These are phyloP conservation scores for Ranitomeya imitator DNA, from an alignment of 2,113 vertebrate genomes.

Conservation along the genomic window DNA sequence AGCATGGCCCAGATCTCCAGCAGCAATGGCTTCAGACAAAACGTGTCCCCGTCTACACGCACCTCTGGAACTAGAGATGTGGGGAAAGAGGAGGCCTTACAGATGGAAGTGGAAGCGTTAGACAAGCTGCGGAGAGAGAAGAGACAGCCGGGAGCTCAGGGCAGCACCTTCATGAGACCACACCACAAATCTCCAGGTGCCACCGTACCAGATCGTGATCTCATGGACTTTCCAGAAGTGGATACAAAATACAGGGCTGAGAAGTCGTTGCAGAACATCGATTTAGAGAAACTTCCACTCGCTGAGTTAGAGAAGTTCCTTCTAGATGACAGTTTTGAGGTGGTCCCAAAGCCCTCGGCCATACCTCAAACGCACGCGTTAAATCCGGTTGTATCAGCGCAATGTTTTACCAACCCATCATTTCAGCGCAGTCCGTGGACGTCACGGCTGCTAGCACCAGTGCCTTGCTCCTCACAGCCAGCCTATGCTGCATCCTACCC, in stretches of 20 bases:
- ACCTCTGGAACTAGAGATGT: slow-evolving; percentile 77
- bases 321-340: slow-evolving; percentile 88
- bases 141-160: slow-evolving; percentile 65
- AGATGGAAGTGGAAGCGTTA: slow-evolving; percentile 96
- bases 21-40: slow-evolving; percentile 85
- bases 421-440: slow-evolving; percentile 82
- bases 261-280: slow-evolving; percentile 79
- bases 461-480: slow-evolving; percentile 73
- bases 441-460: slow-evolving; percentile 73
- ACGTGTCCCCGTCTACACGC: slow-evolving; percentile 71
- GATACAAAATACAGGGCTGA: slow-evolving; percentile 77
- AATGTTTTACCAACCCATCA: slow-evolving; percentile 71
- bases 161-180: slow-evolving; percentile 65
- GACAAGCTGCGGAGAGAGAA: slow-evolving; percentile 88
- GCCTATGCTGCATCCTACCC: slow-evolving; percentile 79
- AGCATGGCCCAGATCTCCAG: slow-evolving; percentile 93
- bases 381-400: slow-evolving; percentile 83
- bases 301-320: slow-evolving; percentile 93
- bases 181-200: slow-evolving; percentile 68
- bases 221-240: slow-evolving; percentile 93
- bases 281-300: slow-evolving; percentile 87
- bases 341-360: slow-evolving; percentile 66
- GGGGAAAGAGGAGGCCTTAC: slow-evolving; percentile 96
- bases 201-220: slow-evolving; percentile 84
- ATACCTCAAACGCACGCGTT: slow-evolving; percentile 78